A percentile compares a stretch with the other conserved stretches of the same genome.
Conservation (phyloP, 2,888 invertebrate genomes). For the Chrysodeixis includens region DNA sequence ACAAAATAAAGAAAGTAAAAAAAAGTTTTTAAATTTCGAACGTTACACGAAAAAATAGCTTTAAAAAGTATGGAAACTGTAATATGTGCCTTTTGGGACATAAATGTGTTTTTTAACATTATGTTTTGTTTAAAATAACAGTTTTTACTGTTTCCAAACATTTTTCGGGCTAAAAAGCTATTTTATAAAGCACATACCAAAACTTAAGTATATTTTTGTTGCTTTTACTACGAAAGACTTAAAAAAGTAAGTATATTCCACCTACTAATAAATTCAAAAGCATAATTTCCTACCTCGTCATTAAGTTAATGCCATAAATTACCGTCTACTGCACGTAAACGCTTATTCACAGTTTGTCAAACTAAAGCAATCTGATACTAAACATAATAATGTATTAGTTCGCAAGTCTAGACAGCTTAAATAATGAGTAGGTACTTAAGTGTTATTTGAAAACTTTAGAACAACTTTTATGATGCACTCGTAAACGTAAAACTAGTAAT, state of each 20-base stretch:
- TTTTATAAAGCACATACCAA: not conserved
- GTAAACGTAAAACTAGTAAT: constrained; percentile 15
- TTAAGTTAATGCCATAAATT: not conserved
- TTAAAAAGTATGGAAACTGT: not conserved
- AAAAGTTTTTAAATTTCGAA: too few species aligned
- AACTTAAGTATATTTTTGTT: too few species aligned
- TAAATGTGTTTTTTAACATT: not conserved
- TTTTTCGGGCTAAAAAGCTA: not conserved
- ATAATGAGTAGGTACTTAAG: not conserved
- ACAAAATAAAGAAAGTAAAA: not conserved
- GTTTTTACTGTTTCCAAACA: not conserved
- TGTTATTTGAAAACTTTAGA: constrained; percentile 5
- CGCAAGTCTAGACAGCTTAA: not conserved
- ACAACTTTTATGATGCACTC: constrained; percentile 16
- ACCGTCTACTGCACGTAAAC: not conserved
- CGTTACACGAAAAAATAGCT: too few species aligned
- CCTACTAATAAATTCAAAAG: not conserved
- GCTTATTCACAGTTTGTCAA: constrained; percentile 1
- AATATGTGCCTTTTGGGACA: not conserved
- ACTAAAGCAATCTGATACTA: not conserved
- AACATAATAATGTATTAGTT: not conserved
- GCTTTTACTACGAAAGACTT: too few species aligned
- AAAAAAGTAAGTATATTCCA: not conserved
- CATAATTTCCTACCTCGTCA: not conserved
- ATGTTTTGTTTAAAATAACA: not conserved